Percentiles rank a stretch among this genome's conserved stretches.
phyloP scores from a whole-genome alignment of 1,140 invertebrate genomes.

The Asbolus verrucosus region DNA sequence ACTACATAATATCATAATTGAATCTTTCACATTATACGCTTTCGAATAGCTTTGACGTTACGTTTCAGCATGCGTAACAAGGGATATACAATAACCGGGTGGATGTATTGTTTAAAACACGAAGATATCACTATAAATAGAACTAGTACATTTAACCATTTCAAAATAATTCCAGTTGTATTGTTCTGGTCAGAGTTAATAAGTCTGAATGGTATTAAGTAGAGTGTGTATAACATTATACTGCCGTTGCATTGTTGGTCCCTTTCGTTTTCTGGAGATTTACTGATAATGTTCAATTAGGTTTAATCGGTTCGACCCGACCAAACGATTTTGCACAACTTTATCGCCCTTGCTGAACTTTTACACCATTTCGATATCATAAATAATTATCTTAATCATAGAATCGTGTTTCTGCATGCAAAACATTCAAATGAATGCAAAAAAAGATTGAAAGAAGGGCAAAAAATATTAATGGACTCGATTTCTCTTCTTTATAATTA shows the following conservation, averaged over 20 bases:
- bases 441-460: background rate
- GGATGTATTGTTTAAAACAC: conserved; percentile 20
- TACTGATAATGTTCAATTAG: conserved; percentile 27
- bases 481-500: conserved; percentile 34
- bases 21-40: background rate
- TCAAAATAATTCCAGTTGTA: conserved; percentile 28
- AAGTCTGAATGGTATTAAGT: conserved; percentile 27
- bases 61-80: conserved; percentile 12
- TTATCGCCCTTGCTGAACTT: too few relatives aligned
- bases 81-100: conserved; percentile 2
- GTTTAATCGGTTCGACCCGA: conserved; percentile 28
- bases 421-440: background rate
- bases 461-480: conserved; percentile 31
- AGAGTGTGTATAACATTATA: too few relatives aligned
- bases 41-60: background rate
- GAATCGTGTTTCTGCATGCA: background rate
- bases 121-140: conserved; percentile 37
- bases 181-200: conserved; percentile 24
- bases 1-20: background rate
- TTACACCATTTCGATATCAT: background rate
- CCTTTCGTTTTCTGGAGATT: conserved; percentile 16
- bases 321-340: background rate
- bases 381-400: background rate
- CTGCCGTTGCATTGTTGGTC: conserved; percentile 17
- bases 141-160: conserved; percentile 21